Evolutionary conservation across 92 coral and sea anemone genomes (phyloP).

Genomic region (Diadumene lineata): DNA sequence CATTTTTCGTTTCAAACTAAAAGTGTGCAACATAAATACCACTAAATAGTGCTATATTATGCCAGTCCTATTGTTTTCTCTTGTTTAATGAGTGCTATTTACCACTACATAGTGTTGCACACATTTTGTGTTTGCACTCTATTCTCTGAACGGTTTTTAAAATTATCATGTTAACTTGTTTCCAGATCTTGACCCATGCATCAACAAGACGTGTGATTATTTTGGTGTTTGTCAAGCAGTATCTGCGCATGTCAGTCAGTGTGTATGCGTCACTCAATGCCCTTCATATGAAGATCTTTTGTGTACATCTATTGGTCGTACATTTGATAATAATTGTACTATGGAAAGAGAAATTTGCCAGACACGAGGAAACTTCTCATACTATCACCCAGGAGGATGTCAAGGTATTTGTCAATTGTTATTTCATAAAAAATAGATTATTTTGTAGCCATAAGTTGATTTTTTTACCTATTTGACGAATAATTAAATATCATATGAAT

Average conservation of each 20-base stretch:
- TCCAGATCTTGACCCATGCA: slow-evolving; percentile 41
- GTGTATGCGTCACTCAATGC: slow-evolving; percentile 36
- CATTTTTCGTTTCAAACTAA: too few relatives aligned
- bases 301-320: slow-evolving; percentile 44
- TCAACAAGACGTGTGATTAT: slow-evolving; percentile 33
- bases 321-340: slow-evolving; percentile 39
- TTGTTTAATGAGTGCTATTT: too few relatives aligned
- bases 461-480: too few relatives aligned
- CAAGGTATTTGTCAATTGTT: slow-evolving; percentile 4
- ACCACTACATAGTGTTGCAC: too few relatives aligned
- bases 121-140: too few relatives aligned
- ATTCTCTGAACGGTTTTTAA: too few relatives aligned
- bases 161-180: background rate
- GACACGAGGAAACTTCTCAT: slow-evolving; percentile 25
- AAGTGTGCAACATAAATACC: too few relatives aligned
- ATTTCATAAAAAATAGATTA: background rate
- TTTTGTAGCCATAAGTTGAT: too few relatives aligned
- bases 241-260: slow-evolving; percentile 28
- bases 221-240: slow-evolving; percentile 43
- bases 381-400: slow-evolving; percentile 39
- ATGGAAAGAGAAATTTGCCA: slow-evolving; percentile 28
- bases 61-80: too few relatives aligned
- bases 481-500: too few relatives aligned
- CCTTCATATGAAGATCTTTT: slow-evolving; percentile 38
- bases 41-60: too few relatives aligned